Percentiles rank a stretch among this genome's conserved stretches.
These are phyloP conservation scores for Alouatta palliata DNA, from an alignment of 2,113 vertebrate genomes.

Conservation along the genomic window DNA sequence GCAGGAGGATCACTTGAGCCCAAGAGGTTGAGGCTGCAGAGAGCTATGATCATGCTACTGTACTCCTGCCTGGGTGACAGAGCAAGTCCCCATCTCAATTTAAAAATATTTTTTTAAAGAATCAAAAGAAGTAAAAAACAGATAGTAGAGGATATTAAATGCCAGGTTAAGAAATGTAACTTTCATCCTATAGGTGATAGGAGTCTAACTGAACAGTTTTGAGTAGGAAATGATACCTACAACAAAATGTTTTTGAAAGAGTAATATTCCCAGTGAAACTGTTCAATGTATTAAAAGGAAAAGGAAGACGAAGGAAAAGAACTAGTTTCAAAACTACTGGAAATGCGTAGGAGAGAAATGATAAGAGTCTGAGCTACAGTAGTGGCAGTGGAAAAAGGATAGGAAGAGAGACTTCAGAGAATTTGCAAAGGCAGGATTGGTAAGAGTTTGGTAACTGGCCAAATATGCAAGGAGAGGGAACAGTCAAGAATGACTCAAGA, in stretches of 20 bases:
- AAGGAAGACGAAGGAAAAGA: background rate
- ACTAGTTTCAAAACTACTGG: background rate
- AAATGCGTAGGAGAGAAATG: background rate
- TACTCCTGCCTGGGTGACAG: too few relatives aligned
- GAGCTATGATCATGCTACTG: too few relatives aligned
- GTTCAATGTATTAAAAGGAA: background rate
- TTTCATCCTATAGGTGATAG: background rate
- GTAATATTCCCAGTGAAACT: background rate
- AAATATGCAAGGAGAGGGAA: background rate
- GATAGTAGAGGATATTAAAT: background rate
- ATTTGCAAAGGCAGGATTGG: background rate
- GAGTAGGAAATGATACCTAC: constrained; percentile 4
- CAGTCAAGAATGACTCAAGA: background rate
- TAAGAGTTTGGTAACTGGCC: background rate
- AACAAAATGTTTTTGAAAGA: constrained; percentile 18
- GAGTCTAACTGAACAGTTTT: background rate
- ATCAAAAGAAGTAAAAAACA: background rate
- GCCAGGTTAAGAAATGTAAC: background rate
- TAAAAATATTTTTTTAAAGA: too few relatives aligned
- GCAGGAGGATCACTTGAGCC: too few relatives aligned
- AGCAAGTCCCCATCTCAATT: too few relatives aligned
- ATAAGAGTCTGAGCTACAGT: background rate
- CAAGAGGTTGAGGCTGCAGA: too few relatives aligned
- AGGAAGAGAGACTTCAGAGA: background rate
- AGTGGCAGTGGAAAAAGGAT: background rate